Evolutionary conservation across 2,113 vertebrate genomes (phyloP).

Genomic region (Ondatra zibethicus): DNA sequence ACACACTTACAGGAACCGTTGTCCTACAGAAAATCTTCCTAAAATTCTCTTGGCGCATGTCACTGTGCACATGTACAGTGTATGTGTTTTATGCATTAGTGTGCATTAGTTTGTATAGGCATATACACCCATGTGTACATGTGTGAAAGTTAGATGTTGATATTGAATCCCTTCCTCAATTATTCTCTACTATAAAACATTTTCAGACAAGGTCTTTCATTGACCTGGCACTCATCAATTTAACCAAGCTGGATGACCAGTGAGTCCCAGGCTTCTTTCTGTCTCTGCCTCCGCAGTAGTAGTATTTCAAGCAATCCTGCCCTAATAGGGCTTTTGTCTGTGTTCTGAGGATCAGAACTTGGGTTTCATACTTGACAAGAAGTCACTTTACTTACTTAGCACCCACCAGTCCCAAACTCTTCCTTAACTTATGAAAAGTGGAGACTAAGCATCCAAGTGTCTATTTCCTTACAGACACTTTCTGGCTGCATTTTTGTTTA

Average conservation of each 20-base stretch:
- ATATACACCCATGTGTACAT: not conserved
- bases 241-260: not conserved
- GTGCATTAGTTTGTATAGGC: not conserved
- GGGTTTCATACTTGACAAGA: not conserved
- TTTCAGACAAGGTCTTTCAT: not conserved
- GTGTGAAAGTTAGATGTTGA: not conserved
- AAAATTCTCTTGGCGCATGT: not conserved
- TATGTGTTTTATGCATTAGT: not conserved
- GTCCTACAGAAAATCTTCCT: not conserved
- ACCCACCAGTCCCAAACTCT: not conserved
- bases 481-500: not conserved
- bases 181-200: not conserved
- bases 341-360: not conserved
- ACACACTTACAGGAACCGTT: not conserved
- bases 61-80: not conserved
- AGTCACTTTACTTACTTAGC: not conserved
- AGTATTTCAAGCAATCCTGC: not conserved
- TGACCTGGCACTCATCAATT: not conserved
- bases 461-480: not conserved
- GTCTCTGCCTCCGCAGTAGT: not conserved
- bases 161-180: not conserved
- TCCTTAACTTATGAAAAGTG: not conserved
- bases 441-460: not conserved
- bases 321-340: too few relatives aligned
- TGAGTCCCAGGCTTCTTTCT: not conserved